A percentile compares a stretch with the other conserved stretches of the same genome.
phyloP scores from a whole-genome alignment of 2,888 invertebrate genomes.

The Tiliacea aurago region DNA sequence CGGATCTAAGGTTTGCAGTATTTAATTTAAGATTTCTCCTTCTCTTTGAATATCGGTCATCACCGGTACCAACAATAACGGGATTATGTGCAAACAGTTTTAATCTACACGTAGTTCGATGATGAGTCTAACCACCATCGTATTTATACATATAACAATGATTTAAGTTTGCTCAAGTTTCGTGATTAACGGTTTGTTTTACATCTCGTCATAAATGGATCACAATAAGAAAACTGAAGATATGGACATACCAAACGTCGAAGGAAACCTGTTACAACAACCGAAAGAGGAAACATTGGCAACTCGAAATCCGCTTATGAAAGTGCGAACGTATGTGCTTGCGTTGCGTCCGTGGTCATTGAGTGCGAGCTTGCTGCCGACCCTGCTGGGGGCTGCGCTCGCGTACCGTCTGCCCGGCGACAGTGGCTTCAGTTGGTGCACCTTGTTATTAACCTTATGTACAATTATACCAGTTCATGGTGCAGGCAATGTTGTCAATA shows the following conservation, averaged over 20 bases:
- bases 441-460: constrained; percentile 95
- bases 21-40: constrained; percentile 58
- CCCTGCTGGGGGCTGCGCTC: constrained; percentile 96
- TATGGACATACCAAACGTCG: constrained; percentile 80
- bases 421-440: constrained; percentile 94
- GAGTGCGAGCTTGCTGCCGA: constrained; percentile 97
- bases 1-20: neutral
- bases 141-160: constrained; percentile 39
- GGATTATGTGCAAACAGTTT: constrained; percentile 52
- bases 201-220: constrained; percentile 66
- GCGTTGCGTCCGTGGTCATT: constrained; percentile 98
- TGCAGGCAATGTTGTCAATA: constrained; percentile 99
- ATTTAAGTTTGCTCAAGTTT: constrained; percentile 30
- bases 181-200: constrained; percentile 4
- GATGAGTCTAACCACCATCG: constrained; percentile 25
- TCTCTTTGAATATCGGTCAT: constrained; percentile 60
- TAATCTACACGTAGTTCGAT: constrained; percentile 21
- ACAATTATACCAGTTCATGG: constrained; percentile 98
- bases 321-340: constrained; percentile 96
- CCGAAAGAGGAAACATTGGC: constrained; percentile 81
- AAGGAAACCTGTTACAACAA: constrained; percentile 86
- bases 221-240: constrained; percentile 76
- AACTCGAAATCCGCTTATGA: constrained; percentile 93
- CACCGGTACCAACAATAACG: constrained; percentile 57
- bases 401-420: constrained; percentile 95